Conservation (phyloP, 1,140 invertebrate genomes). For the Eueides isabella region DNA sequence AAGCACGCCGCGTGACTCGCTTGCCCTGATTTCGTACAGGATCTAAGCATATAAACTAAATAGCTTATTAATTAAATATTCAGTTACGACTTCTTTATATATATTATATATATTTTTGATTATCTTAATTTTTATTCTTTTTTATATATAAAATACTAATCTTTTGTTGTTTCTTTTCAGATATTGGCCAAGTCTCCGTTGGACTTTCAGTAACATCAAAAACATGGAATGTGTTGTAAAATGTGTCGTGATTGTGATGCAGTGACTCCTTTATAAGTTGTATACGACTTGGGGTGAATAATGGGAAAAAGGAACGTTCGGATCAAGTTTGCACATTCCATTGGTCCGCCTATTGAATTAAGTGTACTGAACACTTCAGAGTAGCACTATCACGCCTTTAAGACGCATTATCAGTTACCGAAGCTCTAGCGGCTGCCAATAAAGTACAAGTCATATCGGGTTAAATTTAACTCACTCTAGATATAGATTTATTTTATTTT, state of each 20-base stretch:
- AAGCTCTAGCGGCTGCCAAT: constrained; percentile 79
- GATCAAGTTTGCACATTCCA: constrained; percentile 77
- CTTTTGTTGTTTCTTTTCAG: constrained; percentile 63
- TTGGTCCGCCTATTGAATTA: constrained; percentile 72
- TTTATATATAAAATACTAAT: constrained; percentile 10
- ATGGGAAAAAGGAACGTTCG: constrained; percentile 80
- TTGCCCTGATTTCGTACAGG: constrained; percentile 74
- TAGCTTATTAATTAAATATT: constrained; percentile 71
- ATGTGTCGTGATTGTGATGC: constrained; percentile 27
- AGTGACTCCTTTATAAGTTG: constrained; percentile 57
- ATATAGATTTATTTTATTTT: constrained; percentile 73
- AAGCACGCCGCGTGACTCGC: constrained; percentile 69
- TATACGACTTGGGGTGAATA: constrained; percentile 70
- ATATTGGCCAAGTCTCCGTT: constrained; percentile 41
- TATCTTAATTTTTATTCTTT: background rate
- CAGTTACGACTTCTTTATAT: constrained; percentile 43
- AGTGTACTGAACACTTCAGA: constrained; percentile 56
- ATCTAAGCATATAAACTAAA: constrained; percentile 63
- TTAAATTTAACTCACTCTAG: constrained; percentile 64
- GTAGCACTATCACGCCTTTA: constrained; percentile 59
- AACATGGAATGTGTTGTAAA: constrained; percentile 58
- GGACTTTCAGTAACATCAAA: constrained; percentile 35
- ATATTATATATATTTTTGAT: constrained; percentile 12
- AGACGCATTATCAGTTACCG: constrained; percentile 73
- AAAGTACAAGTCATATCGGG: constrained; percentile 79